These are phyloP conservation scores for Drosophila pachea DNA, from an alignment of 1,140 invertebrate species.

Conservation along the genomic window DNA sequence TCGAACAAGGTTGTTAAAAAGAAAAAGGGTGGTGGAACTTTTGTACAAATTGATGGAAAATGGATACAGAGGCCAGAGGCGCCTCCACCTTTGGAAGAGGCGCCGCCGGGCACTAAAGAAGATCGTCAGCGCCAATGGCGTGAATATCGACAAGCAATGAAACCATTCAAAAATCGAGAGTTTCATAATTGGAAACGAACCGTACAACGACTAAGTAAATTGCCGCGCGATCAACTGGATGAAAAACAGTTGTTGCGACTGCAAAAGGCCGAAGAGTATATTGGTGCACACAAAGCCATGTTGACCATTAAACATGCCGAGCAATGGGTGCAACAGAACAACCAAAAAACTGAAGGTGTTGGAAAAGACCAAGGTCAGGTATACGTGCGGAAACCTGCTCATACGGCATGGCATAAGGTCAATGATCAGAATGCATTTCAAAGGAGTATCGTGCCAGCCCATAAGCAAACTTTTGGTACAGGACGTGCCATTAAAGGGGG, in stretches of 20 bases:
- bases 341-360: slow-evolving; percentile 2
- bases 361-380: slow-evolving; percentile 31
- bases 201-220: slow-evolving; percentile 68
- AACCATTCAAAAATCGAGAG: slow-evolving; percentile 74
- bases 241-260: slow-evolving; percentile 59
- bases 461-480: slow-evolving; percentile 41
- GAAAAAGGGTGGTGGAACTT: slow-evolving; percentile 54
- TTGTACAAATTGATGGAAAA: slow-evolving; percentile 57
- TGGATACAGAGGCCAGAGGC: slow-evolving; percentile 67
- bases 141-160: slow-evolving; percentile 72
- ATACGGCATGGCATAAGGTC: slow-evolving; percentile 36
- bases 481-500: slow-evolving; percentile 65
- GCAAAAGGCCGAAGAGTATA: slow-evolving; percentile 61
- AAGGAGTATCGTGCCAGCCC: not conserved
- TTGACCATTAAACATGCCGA: slow-evolving; percentile 66
- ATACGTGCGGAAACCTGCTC: slow-evolving; percentile 43
- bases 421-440: slow-evolving; percentile 32
- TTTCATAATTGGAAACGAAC: slow-evolving; percentile 69
- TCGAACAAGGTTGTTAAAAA: slow-evolving; percentile 42
- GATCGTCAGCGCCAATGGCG: slow-evolving; percentile 67
- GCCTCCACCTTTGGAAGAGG: slow-evolving; percentile 53
- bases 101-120: slow-evolving; percentile 60
- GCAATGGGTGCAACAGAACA: slow-evolving; percentile 62
- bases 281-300: slow-evolving; percentile 69
- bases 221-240: slow-evolving; percentile 56